Evolutionary conservation across 2,113 vertebrate species (phyloP).

Genomic region (Sinocyclocheilus maitianheensis): DNA sequence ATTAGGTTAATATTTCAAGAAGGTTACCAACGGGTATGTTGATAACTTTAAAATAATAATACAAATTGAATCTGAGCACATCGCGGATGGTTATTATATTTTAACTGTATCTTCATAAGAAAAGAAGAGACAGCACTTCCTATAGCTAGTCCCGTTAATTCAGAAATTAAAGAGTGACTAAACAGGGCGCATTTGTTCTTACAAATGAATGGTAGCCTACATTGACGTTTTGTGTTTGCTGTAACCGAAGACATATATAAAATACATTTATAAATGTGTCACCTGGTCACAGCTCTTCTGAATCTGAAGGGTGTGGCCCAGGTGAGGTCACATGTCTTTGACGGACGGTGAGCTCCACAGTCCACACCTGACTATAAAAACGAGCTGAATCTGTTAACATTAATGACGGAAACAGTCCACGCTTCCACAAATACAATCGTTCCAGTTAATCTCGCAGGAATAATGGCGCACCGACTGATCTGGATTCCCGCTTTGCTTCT

Average conservation of each 20-base stretch:
- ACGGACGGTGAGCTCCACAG: neutral
- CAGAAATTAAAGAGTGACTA: too few relatives aligned
- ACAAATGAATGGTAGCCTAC: too few relatives aligned
- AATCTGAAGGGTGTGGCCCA: slow-evolving; percentile 9
- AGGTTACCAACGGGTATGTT: too few relatives aligned
- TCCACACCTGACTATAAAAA: slow-evolving; percentile 23
- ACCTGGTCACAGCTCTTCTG: neutral
- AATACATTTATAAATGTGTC: neutral
- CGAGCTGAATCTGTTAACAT: neutral
- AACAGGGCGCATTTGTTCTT: too few relatives aligned
- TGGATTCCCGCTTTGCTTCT: neutral
- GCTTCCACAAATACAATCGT: too few relatives aligned
- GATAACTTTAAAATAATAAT: too few relatives aligned
- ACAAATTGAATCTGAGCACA: neutral
- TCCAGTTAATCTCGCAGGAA: neutral
- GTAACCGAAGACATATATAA: neutral
- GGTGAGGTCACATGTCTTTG: neutral
- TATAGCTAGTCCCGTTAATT: too few relatives aligned
- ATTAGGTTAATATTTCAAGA: too few relatives aligned
- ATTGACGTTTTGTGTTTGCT: neutral
- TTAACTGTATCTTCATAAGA: neutral
- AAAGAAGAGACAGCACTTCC: neutral
- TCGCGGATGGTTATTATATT: neutral
- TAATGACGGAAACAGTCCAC: neutral
- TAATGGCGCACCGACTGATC: neutral